Evolutionary conservation across 2,888 invertebrate species (phyloP), one percentile per base, ranked within the genome.

Genomic region (Harpagoxenus sublaevis): DNA sequence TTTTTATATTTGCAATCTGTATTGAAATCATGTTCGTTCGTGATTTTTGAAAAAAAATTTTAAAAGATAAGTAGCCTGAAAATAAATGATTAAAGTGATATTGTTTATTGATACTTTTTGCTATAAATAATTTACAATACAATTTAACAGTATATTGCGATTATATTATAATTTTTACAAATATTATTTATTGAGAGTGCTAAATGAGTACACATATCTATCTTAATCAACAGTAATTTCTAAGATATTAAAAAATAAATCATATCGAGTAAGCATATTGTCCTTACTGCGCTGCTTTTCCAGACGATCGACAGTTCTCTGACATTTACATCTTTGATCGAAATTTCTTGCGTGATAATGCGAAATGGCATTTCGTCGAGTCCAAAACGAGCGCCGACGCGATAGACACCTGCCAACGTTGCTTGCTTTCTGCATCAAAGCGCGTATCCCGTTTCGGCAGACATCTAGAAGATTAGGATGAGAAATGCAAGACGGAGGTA

Each of bases 391-490:
- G 28, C 63, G 23, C 23, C 63, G 18, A 42, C 60, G n/a, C 57
- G 31, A 57, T 71, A 71, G 71, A 81, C 60, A 62, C 60, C 48
- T 60, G 79, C 48, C 60, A 60, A 23, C 15, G 28, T 53, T 31
- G 66, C 39, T 53, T 31, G 60, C 71, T 62, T 39, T 53, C 75
- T 65, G 39, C 74, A 23, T 48, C 74, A 60, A 45, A 63, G 28
- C 42, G 39, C 57, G n/a, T 79, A 79, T 79, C 45, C 35, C 28
- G 60, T 70, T 70, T 70, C 48, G 71, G 70, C 48, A 79, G 60
- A 45, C 70, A 39, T 9, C 35, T 35, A 45, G 23, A 55, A 57
- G 57, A 45, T 15, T 35, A 68, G 31, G 12, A 12, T 12, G 70
- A 18, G 45, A 68, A 45, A 68, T 39, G 60, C 35, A 71, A 81